Base-by-base conservation (phyloP, 2,113 vertebrate genomes). In the Colius striatus region DNA sequence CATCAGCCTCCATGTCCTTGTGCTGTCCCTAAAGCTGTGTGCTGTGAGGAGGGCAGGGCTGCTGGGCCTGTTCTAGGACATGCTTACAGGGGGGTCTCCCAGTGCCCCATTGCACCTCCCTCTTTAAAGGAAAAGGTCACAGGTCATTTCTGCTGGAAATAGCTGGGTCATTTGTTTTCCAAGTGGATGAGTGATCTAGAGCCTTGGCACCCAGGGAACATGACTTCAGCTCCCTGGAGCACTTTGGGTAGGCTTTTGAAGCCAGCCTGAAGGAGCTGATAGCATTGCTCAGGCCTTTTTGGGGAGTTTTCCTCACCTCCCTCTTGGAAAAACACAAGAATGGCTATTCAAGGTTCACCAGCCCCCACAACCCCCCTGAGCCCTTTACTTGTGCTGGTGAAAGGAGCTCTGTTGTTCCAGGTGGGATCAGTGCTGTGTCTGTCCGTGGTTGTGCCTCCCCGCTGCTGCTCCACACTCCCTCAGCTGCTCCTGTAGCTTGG, bases 371-470 rank as follows among this genome's bases (percentile, higher is more conserved):
- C 90, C 47, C 75, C 81, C 87, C 25, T 76, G 91, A 85, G 90
- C 92, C 93, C 94, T 96, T 95, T 92, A 87, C 84, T 94, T 95
- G 89, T 93, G 84, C 90, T 92, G 92, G 94, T 93, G 77, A 65
- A 92, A 87, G 71, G 71, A 72, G 60, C 84, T 88, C 80, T 79
- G 63, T 78, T 65, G 84, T 71, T 91, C 76, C 86, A 86, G 86
- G 86, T 93, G 92, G 91, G 90, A 89, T 95, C 74, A 20, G 71
- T 74, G 67, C 95, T 92, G 78, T 97, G 90, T 90, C 60, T 6
- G 88, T 97, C 87, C 14, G 32, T 89, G 82, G 84, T 32, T 4
- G 51, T 93, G 43, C 90, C 1, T 54, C 32, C 80, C 85, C 57
- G 25, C 71, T 66, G 45, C 32, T 83, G 72, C 94, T 92, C 68